phyloP scores from a whole-genome alignment of 2,113 vertebrate species.

The Lates calcarifer region DNA sequence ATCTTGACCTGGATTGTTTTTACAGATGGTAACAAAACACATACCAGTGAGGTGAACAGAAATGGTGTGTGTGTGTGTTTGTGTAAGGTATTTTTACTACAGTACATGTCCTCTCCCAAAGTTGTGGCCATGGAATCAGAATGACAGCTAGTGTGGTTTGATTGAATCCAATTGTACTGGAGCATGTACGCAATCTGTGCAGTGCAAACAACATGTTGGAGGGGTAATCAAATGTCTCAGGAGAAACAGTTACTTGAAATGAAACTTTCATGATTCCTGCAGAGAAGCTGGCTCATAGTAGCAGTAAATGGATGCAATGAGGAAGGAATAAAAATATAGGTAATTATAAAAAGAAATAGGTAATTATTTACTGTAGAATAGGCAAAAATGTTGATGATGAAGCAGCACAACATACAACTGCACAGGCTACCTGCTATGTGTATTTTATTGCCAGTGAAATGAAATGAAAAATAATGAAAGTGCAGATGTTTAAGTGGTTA shows the following conservation, averaged over 20 bases:
- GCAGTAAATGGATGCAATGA: background rate
- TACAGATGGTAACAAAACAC: background rate
- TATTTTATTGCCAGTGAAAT: no score
- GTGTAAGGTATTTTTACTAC: background rate
- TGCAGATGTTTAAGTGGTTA: no score
- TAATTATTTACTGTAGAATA: no score
- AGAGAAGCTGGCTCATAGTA: background rate
- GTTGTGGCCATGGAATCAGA: conserved; percentile 77
- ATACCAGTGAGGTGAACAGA: background rate
- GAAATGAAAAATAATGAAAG: no score
- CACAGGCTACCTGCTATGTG: no score
- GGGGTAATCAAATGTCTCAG: background rate
- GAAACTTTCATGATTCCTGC: background rate
- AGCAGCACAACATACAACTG: no score
- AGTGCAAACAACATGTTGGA: background rate
- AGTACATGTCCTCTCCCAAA: conserved; percentile 25
- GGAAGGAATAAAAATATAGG: no score
- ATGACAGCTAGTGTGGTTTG: conserved; percentile 53
- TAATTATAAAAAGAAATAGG: no score
- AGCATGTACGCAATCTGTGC: background rate
- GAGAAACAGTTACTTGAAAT: background rate
- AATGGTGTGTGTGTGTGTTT: background rate
- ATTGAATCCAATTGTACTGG: background rate
- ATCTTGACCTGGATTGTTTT: background rate
- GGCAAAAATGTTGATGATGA: no score